These are phyloP conservation scores for Brachirus orientalis DNA, from an alignment of 2,113 vertebrate genomes.

Conservation along the genomic window DNA sequence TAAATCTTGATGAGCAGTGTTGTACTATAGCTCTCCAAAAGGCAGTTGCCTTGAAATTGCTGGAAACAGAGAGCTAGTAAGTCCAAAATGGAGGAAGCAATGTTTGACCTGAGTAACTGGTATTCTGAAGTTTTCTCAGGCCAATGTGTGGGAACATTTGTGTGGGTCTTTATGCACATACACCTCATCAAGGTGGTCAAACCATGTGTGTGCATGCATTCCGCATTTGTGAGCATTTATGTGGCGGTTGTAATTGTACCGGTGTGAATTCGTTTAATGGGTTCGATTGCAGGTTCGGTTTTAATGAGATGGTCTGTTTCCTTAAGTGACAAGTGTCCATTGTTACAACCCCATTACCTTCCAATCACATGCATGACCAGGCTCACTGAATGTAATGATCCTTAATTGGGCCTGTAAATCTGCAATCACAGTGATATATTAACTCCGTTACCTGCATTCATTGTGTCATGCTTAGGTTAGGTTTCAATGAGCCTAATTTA, in stretches of 20 bases:
- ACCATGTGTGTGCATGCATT: background rate
- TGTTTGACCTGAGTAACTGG: background rate
- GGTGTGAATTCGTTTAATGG: conserved; percentile 49
- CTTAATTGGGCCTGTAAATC: conserved; percentile 18
- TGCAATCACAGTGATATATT: conserved; percentile 5
- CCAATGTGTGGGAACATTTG: background rate
- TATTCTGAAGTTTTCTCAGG: background rate
- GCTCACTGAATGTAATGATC: conserved; percentile 27
- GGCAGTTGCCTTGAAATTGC: background rate
- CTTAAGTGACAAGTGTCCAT: conserved; percentile 43
- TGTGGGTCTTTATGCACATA: background rate
- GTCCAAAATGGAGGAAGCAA: no score
- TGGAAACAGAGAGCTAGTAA: background rate
- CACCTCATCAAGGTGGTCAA: background rate
- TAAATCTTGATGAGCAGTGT: no score
- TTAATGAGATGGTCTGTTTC: conserved; percentile 57
- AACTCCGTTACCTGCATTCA: no score
- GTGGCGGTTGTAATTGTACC: conserved; percentile 13
- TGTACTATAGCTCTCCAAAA: no score
- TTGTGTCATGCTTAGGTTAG: no score
- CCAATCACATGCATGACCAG: conserved; percentile 57
- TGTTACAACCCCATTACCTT: conserved; percentile 55
- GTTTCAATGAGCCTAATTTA: no score
- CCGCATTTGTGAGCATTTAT: conserved; percentile 1
- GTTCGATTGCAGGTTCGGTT: conserved; percentile 32